These are phyloP conservation scores for Pantherophis guttatus DNA, from an alignment of 2,113 vertebrate species.

Conservation along the genomic window DNA sequence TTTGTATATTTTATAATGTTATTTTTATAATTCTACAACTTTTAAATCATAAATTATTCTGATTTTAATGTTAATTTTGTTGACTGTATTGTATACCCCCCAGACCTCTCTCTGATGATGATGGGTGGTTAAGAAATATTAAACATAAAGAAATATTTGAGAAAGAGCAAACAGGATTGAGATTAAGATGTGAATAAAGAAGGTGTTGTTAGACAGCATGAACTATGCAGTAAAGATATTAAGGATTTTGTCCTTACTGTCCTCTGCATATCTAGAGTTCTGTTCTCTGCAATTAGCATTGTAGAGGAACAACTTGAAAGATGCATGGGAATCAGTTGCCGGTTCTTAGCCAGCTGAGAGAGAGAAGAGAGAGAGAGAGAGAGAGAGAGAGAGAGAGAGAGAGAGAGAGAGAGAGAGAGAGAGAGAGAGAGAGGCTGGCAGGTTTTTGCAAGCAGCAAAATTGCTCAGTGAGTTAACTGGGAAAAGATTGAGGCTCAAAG, in stretches of 20 bases:
- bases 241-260: neutral
- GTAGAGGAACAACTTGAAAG: neutral
- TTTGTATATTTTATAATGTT: neutral
- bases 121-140: neutral
- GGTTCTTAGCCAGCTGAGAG: neutral
- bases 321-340: neutral
- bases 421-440: neutral
- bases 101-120: neutral
- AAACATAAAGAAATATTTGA: neutral
- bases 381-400: too few relatives aligned
- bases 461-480: neutral
- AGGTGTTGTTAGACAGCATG: neutral
- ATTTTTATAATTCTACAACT: neutral
- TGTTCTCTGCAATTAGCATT: neutral
- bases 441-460: neutral
- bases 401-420: too few relatives aligned
- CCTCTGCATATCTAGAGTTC: neutral
- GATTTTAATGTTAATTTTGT: neutral
- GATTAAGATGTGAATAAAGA: neutral
- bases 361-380: too few relatives aligned
- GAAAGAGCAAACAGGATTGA: neutral
- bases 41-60: neutral
- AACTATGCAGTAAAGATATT: neutral
- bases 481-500: neutral
- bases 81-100: neutral